Conservation (phyloP, 2,888 invertebrate genomes). For the Orthosia cruda region DNA sequence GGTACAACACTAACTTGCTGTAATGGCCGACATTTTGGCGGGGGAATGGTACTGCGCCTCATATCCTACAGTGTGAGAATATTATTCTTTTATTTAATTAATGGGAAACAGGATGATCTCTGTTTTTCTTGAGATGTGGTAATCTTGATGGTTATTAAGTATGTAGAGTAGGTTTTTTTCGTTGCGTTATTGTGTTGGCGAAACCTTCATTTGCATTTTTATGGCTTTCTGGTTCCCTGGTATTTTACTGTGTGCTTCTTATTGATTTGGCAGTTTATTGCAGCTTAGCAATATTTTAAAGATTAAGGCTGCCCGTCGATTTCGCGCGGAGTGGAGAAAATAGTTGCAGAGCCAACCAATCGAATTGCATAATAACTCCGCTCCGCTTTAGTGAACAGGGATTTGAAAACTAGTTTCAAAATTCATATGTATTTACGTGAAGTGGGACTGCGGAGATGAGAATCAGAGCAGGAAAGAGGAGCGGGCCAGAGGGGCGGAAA, state of each 20-base stretch:
- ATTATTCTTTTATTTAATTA: conserved; percentile 65
- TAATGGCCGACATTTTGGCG: conserved; percentile 72
- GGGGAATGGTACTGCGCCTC: conserved; percentile 70
- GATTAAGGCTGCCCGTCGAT: no score
- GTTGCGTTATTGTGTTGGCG: not conserved
- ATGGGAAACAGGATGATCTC: conserved; percentile 1
- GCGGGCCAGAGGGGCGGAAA: no score
- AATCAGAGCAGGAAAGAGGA: no score
- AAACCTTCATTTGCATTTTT: conserved; percentile 19
- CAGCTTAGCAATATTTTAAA: not conserved
- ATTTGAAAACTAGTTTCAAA: no score
- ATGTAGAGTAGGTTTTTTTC: not conserved
- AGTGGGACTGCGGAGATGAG: no score
- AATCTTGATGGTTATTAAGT: conserved; percentile 11
- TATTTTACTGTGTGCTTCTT: not conserved
- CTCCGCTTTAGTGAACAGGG: no score
- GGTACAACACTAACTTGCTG: conserved; percentile 62
- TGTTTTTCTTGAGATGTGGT: conserved; percentile 16
- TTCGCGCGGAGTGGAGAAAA: no score
- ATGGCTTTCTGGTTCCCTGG: conserved; percentile 6
- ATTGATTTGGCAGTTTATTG: not conserved
- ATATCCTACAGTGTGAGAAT: conserved; percentile 59
- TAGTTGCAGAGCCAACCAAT: no score
- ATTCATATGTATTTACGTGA: no score
- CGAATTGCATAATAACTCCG: no score